These are phyloP conservation scores for Myotis vivesi DNA, from an alignment of 2,797 vertebrate species.

Conservation along the genomic window DNA sequence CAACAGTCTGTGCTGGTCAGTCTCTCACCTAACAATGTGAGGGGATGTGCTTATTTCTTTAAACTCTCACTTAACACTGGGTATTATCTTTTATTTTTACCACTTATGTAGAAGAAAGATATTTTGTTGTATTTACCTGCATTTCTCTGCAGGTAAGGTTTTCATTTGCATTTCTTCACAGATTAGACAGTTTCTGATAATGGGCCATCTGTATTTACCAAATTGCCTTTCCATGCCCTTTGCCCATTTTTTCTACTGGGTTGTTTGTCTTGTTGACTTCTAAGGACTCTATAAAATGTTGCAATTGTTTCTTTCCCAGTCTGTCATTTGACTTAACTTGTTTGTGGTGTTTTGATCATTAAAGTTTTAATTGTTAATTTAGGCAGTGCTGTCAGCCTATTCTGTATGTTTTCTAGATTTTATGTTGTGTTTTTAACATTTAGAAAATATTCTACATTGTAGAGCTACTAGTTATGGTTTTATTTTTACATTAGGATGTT, in stretches of 20 bases:
- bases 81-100: background rate
- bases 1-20: background rate
- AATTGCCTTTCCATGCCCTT: background rate
- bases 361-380: background rate
- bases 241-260: background rate
- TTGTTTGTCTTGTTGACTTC: background rate
- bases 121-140: background rate
- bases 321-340: background rate
- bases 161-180: background rate
- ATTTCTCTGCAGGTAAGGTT: background rate
- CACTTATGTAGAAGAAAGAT: background rate
- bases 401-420: background rate
- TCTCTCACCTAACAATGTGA: background rate
- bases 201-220: background rate
- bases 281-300: background rate
- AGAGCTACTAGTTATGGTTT: background rate
- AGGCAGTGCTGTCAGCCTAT: background rate
- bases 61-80: background rate
- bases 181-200: background rate
- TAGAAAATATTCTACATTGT: background rate
- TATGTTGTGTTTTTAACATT: slow-evolving; percentile 11
- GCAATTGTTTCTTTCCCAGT: background rate
- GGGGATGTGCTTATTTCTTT: background rate
- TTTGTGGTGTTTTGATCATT: background rate
- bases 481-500: background rate